Conservation (phyloP, 2,888 invertebrate species). For the Drosophila koepferae region DNA sequence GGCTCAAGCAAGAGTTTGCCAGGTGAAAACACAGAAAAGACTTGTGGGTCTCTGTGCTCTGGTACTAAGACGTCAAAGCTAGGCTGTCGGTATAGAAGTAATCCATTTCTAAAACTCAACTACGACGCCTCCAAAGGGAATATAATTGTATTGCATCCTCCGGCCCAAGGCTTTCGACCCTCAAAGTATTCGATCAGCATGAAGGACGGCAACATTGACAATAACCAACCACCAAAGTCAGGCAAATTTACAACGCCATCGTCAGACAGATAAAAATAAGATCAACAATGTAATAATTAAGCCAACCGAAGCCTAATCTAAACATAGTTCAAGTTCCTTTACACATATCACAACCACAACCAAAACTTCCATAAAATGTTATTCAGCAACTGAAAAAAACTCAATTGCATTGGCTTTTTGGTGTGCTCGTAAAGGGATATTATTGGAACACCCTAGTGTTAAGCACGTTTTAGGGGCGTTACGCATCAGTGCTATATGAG, state of each 20-base stretch:
- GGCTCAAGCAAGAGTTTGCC: background rate
- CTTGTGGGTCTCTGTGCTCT: background rate
- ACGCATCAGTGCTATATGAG: slow-evolving; percentile 44
- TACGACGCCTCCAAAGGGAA: slow-evolving; percentile 21
- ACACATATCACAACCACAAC: slow-evolving; percentile 25
- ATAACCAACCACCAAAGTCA: background rate
- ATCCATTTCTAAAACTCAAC: slow-evolving; percentile 30
- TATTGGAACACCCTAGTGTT: slow-evolving; percentile 7
- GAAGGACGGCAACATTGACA: background rate
- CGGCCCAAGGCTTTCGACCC: slow-evolving; percentile 39
- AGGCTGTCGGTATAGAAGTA: background rate
- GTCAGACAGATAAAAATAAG: background rate
- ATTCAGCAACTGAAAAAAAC: slow-evolving; percentile 36
- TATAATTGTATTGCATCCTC: slow-evolving; percentile 57
- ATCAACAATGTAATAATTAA: background rate
- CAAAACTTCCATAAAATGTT: slow-evolving; percentile 43
- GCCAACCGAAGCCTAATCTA: slow-evolving; percentile 18
- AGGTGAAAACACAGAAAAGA: background rate
- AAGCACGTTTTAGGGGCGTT: slow-evolving; percentile 37
- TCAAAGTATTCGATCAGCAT: slow-evolving; percentile 52
- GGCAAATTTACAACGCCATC: too few relatives aligned
- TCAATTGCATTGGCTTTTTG: slow-evolving; percentile 35
- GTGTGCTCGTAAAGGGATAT: background rate
- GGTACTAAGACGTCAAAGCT: background rate
- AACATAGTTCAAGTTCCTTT: slow-evolving; percentile 39